phyloP scores from a whole-genome alignment of 2,888 invertebrate species.

The Erynnis tages region DNA sequence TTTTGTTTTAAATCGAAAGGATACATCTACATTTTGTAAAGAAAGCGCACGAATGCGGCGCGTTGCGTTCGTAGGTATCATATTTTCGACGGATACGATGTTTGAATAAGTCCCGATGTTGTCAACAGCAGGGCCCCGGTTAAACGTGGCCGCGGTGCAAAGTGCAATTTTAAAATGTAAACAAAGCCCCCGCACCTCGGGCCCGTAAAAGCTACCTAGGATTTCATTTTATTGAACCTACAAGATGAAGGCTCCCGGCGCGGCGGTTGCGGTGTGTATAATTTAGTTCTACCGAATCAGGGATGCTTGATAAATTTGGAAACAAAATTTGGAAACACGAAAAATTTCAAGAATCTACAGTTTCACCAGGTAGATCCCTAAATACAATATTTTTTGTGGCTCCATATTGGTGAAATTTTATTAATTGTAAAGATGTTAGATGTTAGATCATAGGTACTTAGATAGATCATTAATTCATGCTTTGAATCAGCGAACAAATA shows the following conservation, averaged over 20 bases:
- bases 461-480: too few species aligned
- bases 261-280: slow-evolving; percentile 14
- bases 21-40: too few species aligned
- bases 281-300: slow-evolving; percentile 15
- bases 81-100: slow-evolving; percentile 73
- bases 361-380: too few species aligned
- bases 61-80: slow-evolving; percentile 53
- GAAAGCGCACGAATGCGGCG: slow-evolving; percentile 39
- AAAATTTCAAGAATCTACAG: too few species aligned
- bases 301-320: too few species aligned
- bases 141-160: slow-evolving; percentile 69
- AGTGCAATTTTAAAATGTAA: slow-evolving; percentile 81
- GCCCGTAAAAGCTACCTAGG: slow-evolving; percentile 71
- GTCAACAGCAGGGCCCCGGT: slow-evolving; percentile 66
- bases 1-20: too few species aligned
- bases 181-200: slow-evolving; percentile 72
- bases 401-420: too few species aligned
- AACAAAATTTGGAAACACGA: too few species aligned
- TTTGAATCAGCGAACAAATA: too few species aligned
- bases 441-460: too few species aligned
- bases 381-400: too few species aligned
- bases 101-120: slow-evolving; percentile 69
- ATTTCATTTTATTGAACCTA: slow-evolving; percentile 71
- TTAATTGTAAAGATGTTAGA: too few species aligned
- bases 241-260: slow-evolving; percentile 45